phyloP scores from a whole-genome alignment of 2,797 vertebrate genomes.

The Zalophus californianus region DNA sequence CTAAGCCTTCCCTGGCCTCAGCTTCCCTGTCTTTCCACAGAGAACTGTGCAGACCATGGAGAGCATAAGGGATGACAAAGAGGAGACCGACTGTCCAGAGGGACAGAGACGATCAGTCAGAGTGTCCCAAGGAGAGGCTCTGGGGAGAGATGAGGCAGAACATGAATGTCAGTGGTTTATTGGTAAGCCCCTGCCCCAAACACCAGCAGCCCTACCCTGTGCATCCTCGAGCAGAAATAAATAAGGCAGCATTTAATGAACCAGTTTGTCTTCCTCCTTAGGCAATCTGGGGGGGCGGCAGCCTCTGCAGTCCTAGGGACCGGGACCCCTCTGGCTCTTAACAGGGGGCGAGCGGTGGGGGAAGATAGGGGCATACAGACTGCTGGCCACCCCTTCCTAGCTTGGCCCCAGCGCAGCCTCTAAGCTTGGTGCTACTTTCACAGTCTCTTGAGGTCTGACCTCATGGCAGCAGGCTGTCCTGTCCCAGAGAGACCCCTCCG shows the following conservation, averaged over 20 bases:
- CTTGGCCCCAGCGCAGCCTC: neutral
- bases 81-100: neutral
- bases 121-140: neutral
- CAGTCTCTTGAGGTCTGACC: neutral
- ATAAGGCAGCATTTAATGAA: conserved; percentile 58
- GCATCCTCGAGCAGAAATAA: conserved; percentile 74
- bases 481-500: neutral
- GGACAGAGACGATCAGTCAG: neutral
- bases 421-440: neutral
- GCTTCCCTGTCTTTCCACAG: neutral
- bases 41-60: neutral
- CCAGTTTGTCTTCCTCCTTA: neutral
- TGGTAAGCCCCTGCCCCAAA: conserved; percentile 57
- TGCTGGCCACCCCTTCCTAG: neutral
- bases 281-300: neutral
- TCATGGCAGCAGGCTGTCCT: neutral
- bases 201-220: conserved; percentile 44
- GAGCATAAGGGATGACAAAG: neutral
- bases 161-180: conserved; percentile 70
- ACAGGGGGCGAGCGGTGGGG: neutral
- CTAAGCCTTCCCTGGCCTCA: neutral
- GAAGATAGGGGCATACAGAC: neutral
- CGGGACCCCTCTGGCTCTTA: neutral
- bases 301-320: neutral
- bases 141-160: neutral